Evolutionary conservation across 2,797 vertebrate species (phyloP).

Genomic region (Sparus aurata): DNA sequence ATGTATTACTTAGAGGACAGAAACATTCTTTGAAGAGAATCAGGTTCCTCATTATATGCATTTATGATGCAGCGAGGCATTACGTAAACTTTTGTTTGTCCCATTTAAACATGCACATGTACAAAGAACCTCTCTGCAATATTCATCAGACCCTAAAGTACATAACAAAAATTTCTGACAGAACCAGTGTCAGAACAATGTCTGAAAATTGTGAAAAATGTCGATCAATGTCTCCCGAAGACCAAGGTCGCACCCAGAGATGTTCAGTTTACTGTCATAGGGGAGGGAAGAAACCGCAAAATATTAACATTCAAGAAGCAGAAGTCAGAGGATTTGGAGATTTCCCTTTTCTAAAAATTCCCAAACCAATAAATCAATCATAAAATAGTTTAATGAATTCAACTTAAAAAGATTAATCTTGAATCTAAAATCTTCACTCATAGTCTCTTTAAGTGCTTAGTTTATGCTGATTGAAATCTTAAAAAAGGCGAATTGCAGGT

Average conservation of each 20-base stretch:
- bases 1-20: background rate
- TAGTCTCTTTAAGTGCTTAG: background rate
- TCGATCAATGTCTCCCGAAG: no score
- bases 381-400: no score
- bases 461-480: background rate
- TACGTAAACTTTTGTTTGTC: background rate
- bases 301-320: no score
- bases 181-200: background rate
- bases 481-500: background rate
- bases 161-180: background rate
- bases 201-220: no score
- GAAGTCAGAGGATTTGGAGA: no score
- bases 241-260: no score
- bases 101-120: slow-evolving; percentile 3
- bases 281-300: background rate
- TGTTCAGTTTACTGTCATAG: no score
- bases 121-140: background rate
- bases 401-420: no score
- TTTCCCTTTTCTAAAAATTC: no score
- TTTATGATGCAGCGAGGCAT: slow-evolving; percentile 2
- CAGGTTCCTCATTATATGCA: background rate
- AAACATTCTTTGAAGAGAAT: background rate
- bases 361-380: no score
- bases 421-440: background rate
- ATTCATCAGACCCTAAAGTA: background rate